phyloP scores from a whole-genome alignment of 2,113 vertebrate species.

The Merops nubicus region DNA sequence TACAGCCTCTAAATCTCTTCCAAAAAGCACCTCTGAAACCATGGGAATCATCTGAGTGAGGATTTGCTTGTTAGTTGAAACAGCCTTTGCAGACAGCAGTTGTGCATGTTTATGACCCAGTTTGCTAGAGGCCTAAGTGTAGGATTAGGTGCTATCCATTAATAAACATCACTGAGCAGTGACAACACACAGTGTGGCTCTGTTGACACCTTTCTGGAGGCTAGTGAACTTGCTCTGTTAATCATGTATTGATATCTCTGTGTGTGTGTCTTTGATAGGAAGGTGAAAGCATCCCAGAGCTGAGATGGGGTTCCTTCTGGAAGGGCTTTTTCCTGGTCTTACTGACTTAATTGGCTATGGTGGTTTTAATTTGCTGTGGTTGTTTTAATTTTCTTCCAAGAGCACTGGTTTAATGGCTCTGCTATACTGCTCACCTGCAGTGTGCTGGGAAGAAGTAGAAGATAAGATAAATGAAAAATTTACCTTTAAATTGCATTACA shows the following conservation, averaged over 20 bases:
- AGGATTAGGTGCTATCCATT: neutral
- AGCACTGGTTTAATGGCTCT: neutral
- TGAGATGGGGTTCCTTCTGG: neutral
- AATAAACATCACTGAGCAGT: neutral
- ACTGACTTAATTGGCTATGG: neutral
- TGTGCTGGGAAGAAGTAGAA: neutral
- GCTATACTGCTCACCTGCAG: neutral
- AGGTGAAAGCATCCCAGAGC: neutral
- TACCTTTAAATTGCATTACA: neutral
- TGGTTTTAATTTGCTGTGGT: neutral
- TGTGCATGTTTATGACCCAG: neutral
- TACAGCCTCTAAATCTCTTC: neutral
- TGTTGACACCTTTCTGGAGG: neutral
- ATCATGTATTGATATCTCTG: neutral
- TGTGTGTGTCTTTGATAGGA: neutral
- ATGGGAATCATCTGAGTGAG: neutral
- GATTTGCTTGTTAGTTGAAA: neutral
- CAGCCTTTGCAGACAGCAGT: neutral
- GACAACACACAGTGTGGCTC: neutral
- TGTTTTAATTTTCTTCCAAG: conserved; percentile 3
- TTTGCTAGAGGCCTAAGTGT: neutral
- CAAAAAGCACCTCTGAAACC: neutral
- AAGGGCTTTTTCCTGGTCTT: neutral
- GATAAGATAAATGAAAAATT: neutral
- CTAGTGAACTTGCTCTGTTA: neutral